phyloP scores from a whole-genome alignment of 1,140 invertebrate species.

The Atta cephalotes region DNA sequence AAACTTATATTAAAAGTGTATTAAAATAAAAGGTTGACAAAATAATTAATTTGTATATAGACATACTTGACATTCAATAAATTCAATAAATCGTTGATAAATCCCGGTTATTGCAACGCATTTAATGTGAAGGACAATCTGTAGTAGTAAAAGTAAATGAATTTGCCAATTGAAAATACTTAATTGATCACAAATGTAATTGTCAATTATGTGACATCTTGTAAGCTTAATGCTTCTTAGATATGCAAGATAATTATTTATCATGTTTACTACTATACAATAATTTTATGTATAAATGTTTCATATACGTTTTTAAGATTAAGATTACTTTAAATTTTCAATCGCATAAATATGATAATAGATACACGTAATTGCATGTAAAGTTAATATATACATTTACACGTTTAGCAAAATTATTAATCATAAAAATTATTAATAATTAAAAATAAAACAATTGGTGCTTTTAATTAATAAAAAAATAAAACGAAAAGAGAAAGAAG shows the following conservation, averaged over 20 bases:
- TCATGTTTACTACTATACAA: background rate
- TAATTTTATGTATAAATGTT: background rate
- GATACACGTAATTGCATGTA: no score
- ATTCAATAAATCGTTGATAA: background rate
- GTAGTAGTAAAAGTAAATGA: conserved; percentile 5
- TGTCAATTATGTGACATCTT: background rate
- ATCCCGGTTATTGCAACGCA: background rate
- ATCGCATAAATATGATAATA: background rate
- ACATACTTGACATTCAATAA: background rate
- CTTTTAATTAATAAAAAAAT: background rate
- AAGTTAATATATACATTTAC: background rate
- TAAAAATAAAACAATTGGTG: background rate
- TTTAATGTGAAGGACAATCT: conserved; percentile 55
- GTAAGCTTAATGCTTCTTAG: background rate
- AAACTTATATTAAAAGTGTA: background rate
- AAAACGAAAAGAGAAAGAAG: background rate
- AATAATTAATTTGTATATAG: background rate
- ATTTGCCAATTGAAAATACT: background rate
- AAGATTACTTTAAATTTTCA: background rate
- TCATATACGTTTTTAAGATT: background rate
- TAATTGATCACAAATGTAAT: background rate
- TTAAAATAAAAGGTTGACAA: background rate
- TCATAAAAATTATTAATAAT: background rate
- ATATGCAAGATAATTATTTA: background rate
- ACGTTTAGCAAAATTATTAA: background rate